phyloP scores from a whole-genome alignment of 2,888 invertebrate species.

The Caenorhabditis wallacei region DNA sequence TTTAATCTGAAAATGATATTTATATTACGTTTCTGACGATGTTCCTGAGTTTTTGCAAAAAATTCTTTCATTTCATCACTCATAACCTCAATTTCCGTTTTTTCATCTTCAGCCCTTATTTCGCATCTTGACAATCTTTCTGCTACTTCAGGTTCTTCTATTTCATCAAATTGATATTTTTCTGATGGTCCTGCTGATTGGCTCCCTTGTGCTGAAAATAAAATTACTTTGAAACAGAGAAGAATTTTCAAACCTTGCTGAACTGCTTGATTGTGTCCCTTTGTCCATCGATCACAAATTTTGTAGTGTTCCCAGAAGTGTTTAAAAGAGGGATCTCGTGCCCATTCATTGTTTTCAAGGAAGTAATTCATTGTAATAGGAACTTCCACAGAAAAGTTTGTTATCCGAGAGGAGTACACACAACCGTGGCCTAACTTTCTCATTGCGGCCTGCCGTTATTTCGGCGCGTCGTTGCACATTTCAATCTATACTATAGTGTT shows the following conservation, averaged over 20 bases:
- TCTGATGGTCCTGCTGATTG: neutral
- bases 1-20: neutral
- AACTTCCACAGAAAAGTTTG: neutral
- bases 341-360: constrained; percentile 45
- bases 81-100: constrained; percentile 22
- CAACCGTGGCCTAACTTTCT: constrained; percentile 28
- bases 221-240: too few species aligned
- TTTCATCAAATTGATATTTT: neutral
- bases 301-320: constrained; percentile 51
- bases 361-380: constrained; percentile 26
- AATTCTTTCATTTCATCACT: constrained; percentile 54
- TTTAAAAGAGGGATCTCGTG: constrained; percentile 27
- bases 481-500: too few species aligned
- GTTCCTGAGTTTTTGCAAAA: constrained; percentile 47
- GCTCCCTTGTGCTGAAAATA: constrained; percentile 7
- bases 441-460: constrained; percentile 11
- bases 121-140: constrained; percentile 44
- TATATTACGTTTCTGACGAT: constrained; percentile 46
- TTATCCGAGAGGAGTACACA: constrained; percentile 38
- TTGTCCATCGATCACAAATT: constrained; percentile 37
- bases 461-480: constrained; percentile 30
- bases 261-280: constrained; percentile 16
- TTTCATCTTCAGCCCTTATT: constrained; percentile 26
- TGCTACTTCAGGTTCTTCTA: constrained; percentile 35
- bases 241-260: constrained; percentile 13